phyloP scores from a whole-genome alignment of 1,140 invertebrate genomes.

The Drosophila arawakana region DNA sequence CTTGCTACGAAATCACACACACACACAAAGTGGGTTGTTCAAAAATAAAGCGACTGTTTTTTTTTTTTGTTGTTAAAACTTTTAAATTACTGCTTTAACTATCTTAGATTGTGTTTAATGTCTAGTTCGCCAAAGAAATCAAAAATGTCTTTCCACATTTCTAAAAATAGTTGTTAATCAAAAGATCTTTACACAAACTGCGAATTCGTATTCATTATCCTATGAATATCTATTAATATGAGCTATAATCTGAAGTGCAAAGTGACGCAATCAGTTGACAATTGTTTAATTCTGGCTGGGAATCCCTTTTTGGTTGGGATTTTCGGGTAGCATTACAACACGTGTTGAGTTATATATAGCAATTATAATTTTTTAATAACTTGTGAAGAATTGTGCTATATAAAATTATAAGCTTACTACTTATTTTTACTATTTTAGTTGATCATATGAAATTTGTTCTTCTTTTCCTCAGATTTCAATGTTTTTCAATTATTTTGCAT shows the following conservation, averaged over 20 bases:
- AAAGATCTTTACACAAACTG: not conserved
- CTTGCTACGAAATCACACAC: constrained; percentile 48
- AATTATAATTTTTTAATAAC: too few species aligned
- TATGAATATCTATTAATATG: constrained; percentile 5
- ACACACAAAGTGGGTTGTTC: not conserved
- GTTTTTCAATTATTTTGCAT: too few species aligned
- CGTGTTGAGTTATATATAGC: too few species aligned
- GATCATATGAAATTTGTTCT: too few species aligned
- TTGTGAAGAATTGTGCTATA: too few species aligned
- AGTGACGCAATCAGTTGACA: not conserved
- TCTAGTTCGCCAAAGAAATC: constrained; percentile 1
- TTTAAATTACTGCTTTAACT: constrained; percentile 6
- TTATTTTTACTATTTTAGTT: too few species aligned
- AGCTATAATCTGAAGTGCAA: not conserved
- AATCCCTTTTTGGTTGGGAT: not conserved
- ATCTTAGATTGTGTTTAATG: constrained; percentile 4
- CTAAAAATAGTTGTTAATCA: not conserved
- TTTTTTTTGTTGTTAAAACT: not conserved
- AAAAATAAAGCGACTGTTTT: not conserved
- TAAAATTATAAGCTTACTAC: too few species aligned
- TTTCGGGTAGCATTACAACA: too few species aligned
- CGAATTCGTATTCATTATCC: not conserved
- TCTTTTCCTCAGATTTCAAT: too few species aligned
- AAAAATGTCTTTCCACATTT: not conserved
- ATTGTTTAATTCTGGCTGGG: not conserved